Conservation (phyloP, 2,113 vertebrate genomes). For the Pungitius pungitius region DNA sequence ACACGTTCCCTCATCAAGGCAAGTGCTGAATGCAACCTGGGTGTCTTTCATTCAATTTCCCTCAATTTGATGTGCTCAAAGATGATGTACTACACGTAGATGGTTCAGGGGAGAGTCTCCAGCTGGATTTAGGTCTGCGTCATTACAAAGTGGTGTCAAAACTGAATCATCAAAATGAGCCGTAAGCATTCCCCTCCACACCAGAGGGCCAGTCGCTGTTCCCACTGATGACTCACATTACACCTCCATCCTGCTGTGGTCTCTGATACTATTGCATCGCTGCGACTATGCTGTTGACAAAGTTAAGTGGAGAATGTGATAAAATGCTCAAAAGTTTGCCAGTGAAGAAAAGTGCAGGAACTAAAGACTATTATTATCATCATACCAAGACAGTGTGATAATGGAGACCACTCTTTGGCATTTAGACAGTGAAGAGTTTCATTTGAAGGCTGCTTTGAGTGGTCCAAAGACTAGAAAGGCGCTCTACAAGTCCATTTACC, state of each 20-base stretch:
- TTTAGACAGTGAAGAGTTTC: too few relatives aligned
- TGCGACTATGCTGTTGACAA: too few relatives aligned
- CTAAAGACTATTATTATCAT: too few relatives aligned
- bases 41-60: conserved; percentile 10
- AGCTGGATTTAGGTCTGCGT: conserved; percentile 5
- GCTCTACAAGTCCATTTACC: too few relatives aligned
- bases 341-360: too few relatives aligned
- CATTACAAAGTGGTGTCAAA: not conserved
- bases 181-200: not conserved
- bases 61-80: not conserved
- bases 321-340: too few relatives aligned
- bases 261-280: not conserved
- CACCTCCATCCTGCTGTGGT: not conserved
- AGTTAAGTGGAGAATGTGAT: too few relatives aligned
- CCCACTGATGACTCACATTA: conserved; percentile 1
- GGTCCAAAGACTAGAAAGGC: too few relatives aligned
- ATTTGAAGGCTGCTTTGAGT: too few relatives aligned
- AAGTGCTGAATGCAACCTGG: conserved; percentile 23
- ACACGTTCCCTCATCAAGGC: not conserved
- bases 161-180: conserved; percentile 18
- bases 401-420: too few relatives aligned
- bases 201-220: not conserved
- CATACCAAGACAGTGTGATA: too few relatives aligned
- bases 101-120: not conserved
- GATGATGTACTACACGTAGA: not conserved